phyloP scores from a whole-genome alignment of 2,113 vertebrate genomes.

The Varanus salvator region DNA sequence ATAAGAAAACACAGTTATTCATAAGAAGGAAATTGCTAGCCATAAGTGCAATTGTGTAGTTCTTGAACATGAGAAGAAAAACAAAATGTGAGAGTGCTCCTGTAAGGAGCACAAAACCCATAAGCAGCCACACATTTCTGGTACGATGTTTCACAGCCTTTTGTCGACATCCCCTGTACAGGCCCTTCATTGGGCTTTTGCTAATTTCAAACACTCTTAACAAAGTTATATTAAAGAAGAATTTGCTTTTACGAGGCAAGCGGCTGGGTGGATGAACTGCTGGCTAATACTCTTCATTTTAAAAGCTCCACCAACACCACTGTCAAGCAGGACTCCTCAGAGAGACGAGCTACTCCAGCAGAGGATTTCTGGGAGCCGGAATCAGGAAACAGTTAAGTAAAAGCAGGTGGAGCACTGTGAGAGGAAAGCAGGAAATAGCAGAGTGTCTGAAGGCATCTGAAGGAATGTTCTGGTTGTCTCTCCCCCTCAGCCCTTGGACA shows the following conservation, averaged over 20 bases:
- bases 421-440: slow-evolving; percentile 80
- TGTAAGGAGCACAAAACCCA: background rate
- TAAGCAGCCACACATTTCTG: background rate
- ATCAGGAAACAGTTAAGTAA: slow-evolving; percentile 83
- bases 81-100: background rate
- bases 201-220: background rate
- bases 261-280: background rate
- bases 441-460: slow-evolving; percentile 71
- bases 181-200: background rate
- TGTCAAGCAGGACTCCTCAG: slow-evolving; percentile 2
- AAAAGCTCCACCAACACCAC: background rate
- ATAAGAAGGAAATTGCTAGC: background rate
- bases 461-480: slow-evolving; percentile 65
- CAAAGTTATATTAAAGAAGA: background rate
- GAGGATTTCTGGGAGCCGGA: slow-evolving; percentile 64
- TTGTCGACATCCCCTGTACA: background rate
- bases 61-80: background rate
- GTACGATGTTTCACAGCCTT: background rate
- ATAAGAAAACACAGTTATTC: background rate
- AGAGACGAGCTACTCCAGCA: slow-evolving; percentile 52
- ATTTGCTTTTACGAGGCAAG: background rate
- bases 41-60: background rate
- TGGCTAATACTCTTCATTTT: background rate
- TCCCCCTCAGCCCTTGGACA: slow-evolving; percentile 62
- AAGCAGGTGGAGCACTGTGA: slow-evolving; percentile 77